phyloP scores from a whole-genome alignment of 2,888 invertebrate genomes.

The Alviniconcha strummeri region DNA sequence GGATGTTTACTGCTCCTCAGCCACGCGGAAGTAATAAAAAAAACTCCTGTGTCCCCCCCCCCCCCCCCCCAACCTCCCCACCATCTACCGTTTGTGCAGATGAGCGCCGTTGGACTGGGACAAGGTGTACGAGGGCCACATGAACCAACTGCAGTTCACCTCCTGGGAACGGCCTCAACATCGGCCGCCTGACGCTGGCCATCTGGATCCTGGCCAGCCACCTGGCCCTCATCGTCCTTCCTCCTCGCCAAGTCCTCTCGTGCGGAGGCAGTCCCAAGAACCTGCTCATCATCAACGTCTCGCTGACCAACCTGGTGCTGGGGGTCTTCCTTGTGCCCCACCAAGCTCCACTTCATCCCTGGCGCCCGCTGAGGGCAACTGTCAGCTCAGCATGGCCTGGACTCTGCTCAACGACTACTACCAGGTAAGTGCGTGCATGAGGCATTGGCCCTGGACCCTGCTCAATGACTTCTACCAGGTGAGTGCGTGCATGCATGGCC shows the following conservation, averaged over 20 bases:
- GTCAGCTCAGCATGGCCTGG: slow-evolving; percentile 40
- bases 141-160: slow-evolving; percentile 35
- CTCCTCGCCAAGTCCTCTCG: slow-evolving; percentile 27
- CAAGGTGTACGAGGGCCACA: slow-evolving; percentile 37
- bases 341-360: slow-evolving; percentile 44
- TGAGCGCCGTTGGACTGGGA: slow-evolving; percentile 43
- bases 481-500: slow-evolving; percentile 24
- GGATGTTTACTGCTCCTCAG: too few species aligned
- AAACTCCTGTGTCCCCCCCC: too few species aligned
- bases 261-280: slow-evolving; percentile 42
- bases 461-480: too few species aligned
- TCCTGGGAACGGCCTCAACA: slow-evolving; percentile 45
- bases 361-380: slow-evolving; percentile 30
- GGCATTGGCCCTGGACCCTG: too few species aligned
- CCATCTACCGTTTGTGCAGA: slow-evolving; percentile 14
- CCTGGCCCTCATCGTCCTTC: slow-evolving; percentile 41
- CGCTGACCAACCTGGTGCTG: slow-evolving; percentile 42
- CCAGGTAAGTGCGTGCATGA: slow-evolving; percentile 4
- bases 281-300: slow-evolving; percentile 42
- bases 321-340: slow-evolving; percentile 45
- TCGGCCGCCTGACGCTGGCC: slow-evolving; percentile 41
- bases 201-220: slow-evolving; percentile 42
- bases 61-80: too few species aligned
- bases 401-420: slow-evolving; percentile 28
- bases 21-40: too few species aligned